Conservation (phyloP, 2,113 vertebrate genomes). For the Zosterops borbonicus region DNA sequence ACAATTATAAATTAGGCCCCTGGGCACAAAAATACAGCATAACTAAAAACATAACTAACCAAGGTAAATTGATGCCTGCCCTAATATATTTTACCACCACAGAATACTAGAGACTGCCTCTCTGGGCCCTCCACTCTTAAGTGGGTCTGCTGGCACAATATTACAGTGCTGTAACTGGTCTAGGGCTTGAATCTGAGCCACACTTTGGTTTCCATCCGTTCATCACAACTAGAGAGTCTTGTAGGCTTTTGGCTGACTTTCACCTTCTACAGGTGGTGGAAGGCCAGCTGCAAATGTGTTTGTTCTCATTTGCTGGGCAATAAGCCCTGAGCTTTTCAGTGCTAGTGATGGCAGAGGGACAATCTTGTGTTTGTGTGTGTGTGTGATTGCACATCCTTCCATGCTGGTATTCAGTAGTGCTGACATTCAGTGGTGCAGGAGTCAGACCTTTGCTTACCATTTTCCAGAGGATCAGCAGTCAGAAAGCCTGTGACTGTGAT, state of each 20-base stretch:
- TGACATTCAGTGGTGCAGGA: background rate
- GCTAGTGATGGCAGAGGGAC: background rate
- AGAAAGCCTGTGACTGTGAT: background rate
- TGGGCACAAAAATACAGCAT: constrained; percentile 16
- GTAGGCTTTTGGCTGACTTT: background rate
- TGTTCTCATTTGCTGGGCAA: background rate
- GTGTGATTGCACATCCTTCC: background rate
- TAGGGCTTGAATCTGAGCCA: constrained; percentile 34
- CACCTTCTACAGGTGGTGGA: constrained; percentile 12
- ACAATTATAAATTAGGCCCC: constrained; percentile 47
- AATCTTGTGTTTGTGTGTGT: background rate
- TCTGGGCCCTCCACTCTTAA: background rate
- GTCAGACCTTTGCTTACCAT: background rate
- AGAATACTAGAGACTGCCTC: background rate
- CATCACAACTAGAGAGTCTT: background rate
- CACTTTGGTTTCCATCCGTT: background rate
- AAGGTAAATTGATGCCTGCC: constrained; percentile 36
- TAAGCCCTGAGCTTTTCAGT: background rate
- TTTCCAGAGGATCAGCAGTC: background rate
- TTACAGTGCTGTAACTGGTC: background rate
- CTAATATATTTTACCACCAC: background rate
- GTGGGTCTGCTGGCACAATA: background rate
- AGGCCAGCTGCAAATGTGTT: constrained; percentile 1
- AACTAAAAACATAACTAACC: constrained; percentile 19
- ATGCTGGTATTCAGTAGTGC: background rate